Percentiles rank a stretch among this genome's conserved stretches.
phyloP scores from a whole-genome alignment of 2,797 vertebrate genomes.

The Diplodus sargus region DNA sequence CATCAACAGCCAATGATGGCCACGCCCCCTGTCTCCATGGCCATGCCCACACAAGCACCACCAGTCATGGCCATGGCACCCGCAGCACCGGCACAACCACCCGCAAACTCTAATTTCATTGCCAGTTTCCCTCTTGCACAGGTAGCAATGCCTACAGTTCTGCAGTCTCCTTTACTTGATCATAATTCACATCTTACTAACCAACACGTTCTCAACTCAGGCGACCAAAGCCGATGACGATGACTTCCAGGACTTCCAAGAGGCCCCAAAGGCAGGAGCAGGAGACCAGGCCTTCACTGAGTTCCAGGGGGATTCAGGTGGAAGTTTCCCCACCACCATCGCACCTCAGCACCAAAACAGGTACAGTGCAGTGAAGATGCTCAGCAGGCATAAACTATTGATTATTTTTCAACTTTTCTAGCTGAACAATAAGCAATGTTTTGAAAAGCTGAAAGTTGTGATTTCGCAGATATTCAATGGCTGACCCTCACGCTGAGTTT shows the following conservation, averaged over 20 bases:
- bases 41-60: constrained; percentile 83
- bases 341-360: constrained; percentile 88
- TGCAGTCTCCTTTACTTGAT: neutral
- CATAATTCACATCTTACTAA: neutral
- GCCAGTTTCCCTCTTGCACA: constrained; percentile 80
- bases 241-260: constrained; percentile 99
- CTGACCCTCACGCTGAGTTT: constrained; percentile 12
- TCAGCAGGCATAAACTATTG: neutral
- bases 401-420: neutral
- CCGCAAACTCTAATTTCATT: constrained; percentile 80
- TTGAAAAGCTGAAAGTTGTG: constrained; percentile 6
- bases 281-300: constrained; percentile 92
- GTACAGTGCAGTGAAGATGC: constrained; percentile 73
- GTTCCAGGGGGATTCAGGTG: constrained; percentile 89
- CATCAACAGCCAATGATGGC: constrained; percentile 84
- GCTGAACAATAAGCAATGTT: neutral
- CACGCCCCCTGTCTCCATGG: constrained; percentile 83
- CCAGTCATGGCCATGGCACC: constrained; percentile 85
- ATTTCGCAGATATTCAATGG: neutral
- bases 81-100: constrained; percentile 61
- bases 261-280: constrained; percentile 92
- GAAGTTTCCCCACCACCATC: constrained; percentile 81
- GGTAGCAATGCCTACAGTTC: constrained; percentile 44
- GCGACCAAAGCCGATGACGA: constrained; percentile 92
- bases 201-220: constrained; percentile 69